Base-by-base conservation (phyloP, 2,797 vertebrate genomes). In the Pangasius mekongensis region DNA sequence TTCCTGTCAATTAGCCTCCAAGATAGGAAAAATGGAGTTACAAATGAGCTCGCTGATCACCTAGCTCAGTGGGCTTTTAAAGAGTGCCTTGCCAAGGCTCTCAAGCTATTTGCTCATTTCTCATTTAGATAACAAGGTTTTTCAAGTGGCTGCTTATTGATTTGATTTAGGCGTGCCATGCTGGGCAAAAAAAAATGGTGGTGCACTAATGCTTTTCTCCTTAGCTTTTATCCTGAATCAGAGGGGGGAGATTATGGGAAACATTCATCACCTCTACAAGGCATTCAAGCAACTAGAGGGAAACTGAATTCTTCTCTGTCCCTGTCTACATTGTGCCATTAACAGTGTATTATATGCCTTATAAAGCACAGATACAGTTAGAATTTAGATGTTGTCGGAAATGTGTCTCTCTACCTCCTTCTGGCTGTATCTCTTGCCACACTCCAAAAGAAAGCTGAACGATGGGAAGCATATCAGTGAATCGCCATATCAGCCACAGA, bases 81-180 rank as follows among this genome's bases (percentile, higher is more conserved):
- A 90, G 78, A 89, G 90, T 78, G 86, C 85, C 91, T 86, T 88
- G 87, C 90, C 69, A 86, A 90, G 77, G 81, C 81, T 84, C 83
- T 66, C 58, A 33, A 93, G 92, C 88, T 86, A 91, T 94, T 95
- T 94, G 90, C 92, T 93, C 91, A 91, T 89, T 91, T 91, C 91
- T 92, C 92, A 91, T 93, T 92, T 90, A 89, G 91, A 92, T 94
- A 94, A 94, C 92, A 92, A 92, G 91, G 90, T 87, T 88, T 91
- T 92, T 93, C 92, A 92, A 92, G 92, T 90, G 90, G 90, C 91
- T 87, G 85, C 89, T 94, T 90, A 94, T 92, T 94, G 94, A 95
- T 95, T 95, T 92, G 91, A 93, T 92, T 91, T 91, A 91, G 84
- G 67, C 76, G 80, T 83, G 64, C 84, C 84, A 77, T 43, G 30